Evolutionary conservation across 2,113 vertebrate genomes (phyloP), one percentile per base, ranked within the genome.

Genomic region (Gnathonemus longibarbis): DNA sequence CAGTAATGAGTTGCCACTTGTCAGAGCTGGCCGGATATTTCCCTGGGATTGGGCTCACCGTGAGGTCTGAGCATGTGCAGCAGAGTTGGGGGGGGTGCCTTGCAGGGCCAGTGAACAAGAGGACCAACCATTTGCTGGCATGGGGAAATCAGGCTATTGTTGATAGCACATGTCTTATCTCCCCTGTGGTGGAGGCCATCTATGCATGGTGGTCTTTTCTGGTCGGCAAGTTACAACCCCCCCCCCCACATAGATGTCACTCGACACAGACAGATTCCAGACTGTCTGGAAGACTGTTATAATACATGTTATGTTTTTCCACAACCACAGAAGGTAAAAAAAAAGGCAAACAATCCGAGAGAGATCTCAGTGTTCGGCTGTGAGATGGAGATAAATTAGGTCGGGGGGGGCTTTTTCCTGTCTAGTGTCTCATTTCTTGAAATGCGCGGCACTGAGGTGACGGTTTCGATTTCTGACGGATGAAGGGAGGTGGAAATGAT

Each of bases 1-100:
- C 92, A 91, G 91, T 92, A 93, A 93, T 93, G 94, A 93, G 92
- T 91, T 90, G 91, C 93, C 94, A 94, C 92, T 92, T 95, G 94
- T 94, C 94, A 92, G 90, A 87, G 91, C 92, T 83, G 90, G 89
- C 90, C 48, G 70, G 87, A 84, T 77, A 66, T 70, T 53, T 84
- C 88, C 35, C 15, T 39, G 50, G 2, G 19, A 35, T 49, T 17
- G 9, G 24, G 27, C 66, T 89, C 11, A 27, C n/a, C 17, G 87
- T 58, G 86, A 49, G 10, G n/a, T 86, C 84, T 86, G 48, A 86
- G 84, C 84, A 86, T 50, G 48, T 31, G 48, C 45, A 46, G 9
- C 39, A 24, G 83, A 19, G 70, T 17, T 42, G 46, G n/a, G 48
- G 21, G 24, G 19, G 9, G 1, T 27, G 46, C 10, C 46, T 50